Conservation (phyloP, 2,888 invertebrate species). For the Drosophila setosimentum region DNA sequence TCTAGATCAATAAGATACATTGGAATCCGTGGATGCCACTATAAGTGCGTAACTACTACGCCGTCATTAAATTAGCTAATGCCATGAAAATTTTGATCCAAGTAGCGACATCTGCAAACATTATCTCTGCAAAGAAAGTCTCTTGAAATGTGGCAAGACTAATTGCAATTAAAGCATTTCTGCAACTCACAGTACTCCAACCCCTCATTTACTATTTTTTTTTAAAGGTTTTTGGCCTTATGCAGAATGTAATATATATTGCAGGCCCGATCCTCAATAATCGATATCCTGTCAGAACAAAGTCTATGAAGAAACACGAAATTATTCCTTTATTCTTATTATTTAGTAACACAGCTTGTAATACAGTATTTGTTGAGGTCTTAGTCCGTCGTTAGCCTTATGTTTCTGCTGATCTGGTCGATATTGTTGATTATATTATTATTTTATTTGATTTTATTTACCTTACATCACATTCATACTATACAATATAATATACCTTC, state of each 20-base stretch:
- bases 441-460: background rate
- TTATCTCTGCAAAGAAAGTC: background rate
- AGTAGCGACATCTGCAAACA: background rate
- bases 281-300: no score
- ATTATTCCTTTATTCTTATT: no score
- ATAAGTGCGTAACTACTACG: background rate
- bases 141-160: background rate
- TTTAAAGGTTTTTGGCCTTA: background rate
- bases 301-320: no score
- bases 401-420: background rate
- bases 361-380: background rate
- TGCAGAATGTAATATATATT: no score
- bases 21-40: background rate
- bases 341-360: background rate
- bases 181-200: background rate
- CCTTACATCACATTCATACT: background rate
- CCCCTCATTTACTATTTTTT: background rate
- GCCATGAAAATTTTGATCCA: background rate
- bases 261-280: no score
- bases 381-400: background rate
- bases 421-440: rapidly evolving
- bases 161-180: background rate
- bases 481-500: background rate
- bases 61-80: background rate
- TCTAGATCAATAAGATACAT: background rate